phyloP scores from a whole-genome alignment of 1,140 invertebrate species.

The Papilio xuthus region DNA sequence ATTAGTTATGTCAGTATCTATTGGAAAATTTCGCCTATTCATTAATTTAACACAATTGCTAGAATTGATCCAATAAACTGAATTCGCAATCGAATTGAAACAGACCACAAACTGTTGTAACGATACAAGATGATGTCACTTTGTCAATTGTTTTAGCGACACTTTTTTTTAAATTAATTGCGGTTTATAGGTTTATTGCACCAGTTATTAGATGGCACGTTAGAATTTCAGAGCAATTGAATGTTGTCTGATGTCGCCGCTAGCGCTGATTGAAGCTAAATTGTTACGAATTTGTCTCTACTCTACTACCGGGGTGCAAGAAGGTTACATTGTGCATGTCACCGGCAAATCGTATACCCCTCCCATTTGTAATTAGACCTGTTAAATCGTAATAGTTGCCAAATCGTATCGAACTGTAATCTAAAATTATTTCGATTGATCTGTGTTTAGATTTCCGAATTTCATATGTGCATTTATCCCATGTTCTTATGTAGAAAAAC shows the following conservation, averaged over 20 bases:
- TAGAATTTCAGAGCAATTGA: constrained; percentile 30
- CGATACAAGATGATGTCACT: constrained; percentile 5
- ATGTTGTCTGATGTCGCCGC: constrained; percentile 39
- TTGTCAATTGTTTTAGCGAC: background rate
- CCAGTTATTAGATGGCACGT: constrained; percentile 34
- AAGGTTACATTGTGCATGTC: background rate
- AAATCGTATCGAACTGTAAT: too few species aligned
- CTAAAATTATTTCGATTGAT: too few species aligned
- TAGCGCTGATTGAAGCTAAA: constrained; percentile 41
- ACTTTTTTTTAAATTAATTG: constrained; percentile 6
- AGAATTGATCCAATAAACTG: constrained; percentile 7
- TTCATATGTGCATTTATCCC: too few species aligned
- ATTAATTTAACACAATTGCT: background rate
- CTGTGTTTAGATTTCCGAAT: too few species aligned
- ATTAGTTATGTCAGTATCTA: background rate
- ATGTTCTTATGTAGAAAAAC: too few species aligned
- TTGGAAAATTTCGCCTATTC: constrained; percentile 7
- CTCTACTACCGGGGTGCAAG: constrained; percentile 33
- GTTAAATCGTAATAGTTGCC: background rate
- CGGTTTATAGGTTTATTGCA: constrained; percentile 19
- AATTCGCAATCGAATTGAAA: constrained; percentile 2
- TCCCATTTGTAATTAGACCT: background rate
- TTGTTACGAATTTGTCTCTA: constrained; percentile 43
- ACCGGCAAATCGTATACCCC: background rate
- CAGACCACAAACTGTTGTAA: background rate